Base-by-base conservation (phyloP, 2,888 invertebrate species). In the Papilio demoleus region DNA sequence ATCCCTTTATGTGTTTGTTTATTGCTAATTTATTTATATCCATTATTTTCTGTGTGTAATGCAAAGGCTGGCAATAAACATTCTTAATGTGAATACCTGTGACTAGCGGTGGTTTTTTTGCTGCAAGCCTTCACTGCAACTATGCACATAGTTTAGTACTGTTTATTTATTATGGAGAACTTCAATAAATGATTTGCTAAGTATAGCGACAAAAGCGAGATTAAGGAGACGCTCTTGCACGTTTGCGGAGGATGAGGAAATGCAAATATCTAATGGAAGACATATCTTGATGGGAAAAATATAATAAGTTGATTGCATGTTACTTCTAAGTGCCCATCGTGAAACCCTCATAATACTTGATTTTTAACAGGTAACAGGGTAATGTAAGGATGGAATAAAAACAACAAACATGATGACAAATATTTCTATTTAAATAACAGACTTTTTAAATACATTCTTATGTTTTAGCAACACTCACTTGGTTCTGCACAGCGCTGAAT, bases 381-480 rank as follows among this genome's bases (percentile, higher is more conserved):
- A 22, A 24, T 50, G 14, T 24, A 24, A 3, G 38, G 12, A 31
- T 8, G 45, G 79, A 85, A 83, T 78, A 74, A 85, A 83, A 83
- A 72, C 72, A 74, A 56, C n/a, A 61, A 14, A 50, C 67, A 74
- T 76, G 80, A 81, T 87, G 86, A 87, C 81, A 83, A 65, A 79
- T 78, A 78, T 65, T 77, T 88, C 85, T 90, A 88, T 86, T 86
- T 85, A 82, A 85, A 82, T 89, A 92, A 92, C 91, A 92, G 90
- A 92, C 90, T 91, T 86, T 86, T 85, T 87, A 88, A 89, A 91
- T 88, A 92, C 90, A 86, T 85, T 88, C 82, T 87, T 87, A 84
- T 80, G 72, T 81, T 81, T 59, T 36, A 79, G 81, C 85, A 90
- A 88, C 89, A 88, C 87, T 85, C 77, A 86, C 85, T 81, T 83